Conservation (phyloP, 2,888 invertebrate genomes). For the Bhutanitis thaidina region DNA sequence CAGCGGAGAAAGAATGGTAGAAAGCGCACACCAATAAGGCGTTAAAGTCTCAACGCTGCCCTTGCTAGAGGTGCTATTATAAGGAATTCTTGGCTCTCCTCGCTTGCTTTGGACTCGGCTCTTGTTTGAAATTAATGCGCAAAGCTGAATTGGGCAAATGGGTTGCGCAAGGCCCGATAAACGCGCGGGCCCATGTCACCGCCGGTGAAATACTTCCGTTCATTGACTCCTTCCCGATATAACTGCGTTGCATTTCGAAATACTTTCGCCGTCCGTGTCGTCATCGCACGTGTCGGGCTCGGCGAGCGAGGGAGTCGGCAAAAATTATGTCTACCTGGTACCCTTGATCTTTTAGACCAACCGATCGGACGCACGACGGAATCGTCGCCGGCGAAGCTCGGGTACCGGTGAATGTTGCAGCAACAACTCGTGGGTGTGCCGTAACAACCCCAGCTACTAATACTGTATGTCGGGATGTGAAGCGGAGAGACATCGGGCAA, state of each 20-base stretch:
- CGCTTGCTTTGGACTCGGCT: background rate
- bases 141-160: slow-evolving; percentile 63
- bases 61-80: slow-evolving; percentile 13
- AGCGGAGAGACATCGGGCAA: slow-evolving; percentile 51
- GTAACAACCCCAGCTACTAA: slow-evolving; percentile 42
- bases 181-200: slow-evolving; percentile 68
- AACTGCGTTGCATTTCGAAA: slow-evolving; percentile 61
- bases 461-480: slow-evolving; percentile 58
- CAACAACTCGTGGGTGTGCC: slow-evolving; percentile 28
- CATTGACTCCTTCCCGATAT: slow-evolving; percentile 78
- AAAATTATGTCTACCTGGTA: slow-evolving; percentile 29
- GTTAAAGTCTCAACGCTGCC: background rate
- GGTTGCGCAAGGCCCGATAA: slow-evolving; percentile 72
- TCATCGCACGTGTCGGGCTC: slow-evolving; percentile 43
- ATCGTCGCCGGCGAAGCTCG: slow-evolving; percentile 13
- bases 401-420: slow-evolving; percentile 29
- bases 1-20: slow-evolving; percentile 20
- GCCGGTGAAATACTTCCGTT: slow-evolving; percentile 77
- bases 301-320: slow-evolving; percentile 12
- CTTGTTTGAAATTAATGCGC: slow-evolving; percentile 35
- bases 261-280: slow-evolving; percentile 49
- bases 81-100: background rate
- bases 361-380: slow-evolving; percentile 40
- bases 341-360: slow-evolving; percentile 52
- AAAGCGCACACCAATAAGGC: background rate